Conservation (phyloP, 2,797 vertebrate species). For the Syngnathus acus region DNA sequence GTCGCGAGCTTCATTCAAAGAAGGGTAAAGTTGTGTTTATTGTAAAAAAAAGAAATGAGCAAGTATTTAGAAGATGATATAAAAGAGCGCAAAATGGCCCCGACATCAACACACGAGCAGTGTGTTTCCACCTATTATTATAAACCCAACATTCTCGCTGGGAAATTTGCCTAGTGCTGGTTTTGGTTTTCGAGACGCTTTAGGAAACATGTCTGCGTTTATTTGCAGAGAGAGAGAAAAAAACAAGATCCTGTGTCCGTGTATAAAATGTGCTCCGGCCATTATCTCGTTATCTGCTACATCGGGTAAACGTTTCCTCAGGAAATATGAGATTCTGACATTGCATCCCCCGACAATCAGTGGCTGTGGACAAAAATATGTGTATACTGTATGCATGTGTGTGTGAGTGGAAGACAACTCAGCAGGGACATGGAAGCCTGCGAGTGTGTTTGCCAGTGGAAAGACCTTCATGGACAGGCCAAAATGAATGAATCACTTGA, state of each 20-base stretch:
- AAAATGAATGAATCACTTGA: constrained; percentile 53
- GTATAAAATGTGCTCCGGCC: constrained; percentile 15
- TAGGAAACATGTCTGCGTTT: constrained; percentile 31
- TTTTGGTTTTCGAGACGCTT: constrained; percentile 9
- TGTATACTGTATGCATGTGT: neutral
- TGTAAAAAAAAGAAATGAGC: too few relatives aligned
- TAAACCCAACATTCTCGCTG: neutral
- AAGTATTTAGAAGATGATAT: neutral
- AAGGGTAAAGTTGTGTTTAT: too few relatives aligned
- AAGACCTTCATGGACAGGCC: constrained; percentile 34
- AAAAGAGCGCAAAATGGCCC: neutral
- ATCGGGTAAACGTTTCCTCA: constrained; percentile 33
- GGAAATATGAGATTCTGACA: constrained; percentile 21
- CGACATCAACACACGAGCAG: neutral
- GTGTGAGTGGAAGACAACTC: constrained; percentile 1
- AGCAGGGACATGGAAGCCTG: constrained; percentile 10
- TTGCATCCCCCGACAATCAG: constrained; percentile 10
- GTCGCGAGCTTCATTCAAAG: neutral
- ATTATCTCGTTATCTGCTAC: constrained; percentile 35
- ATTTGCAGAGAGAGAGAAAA: constrained; percentile 19
- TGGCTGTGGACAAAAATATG: constrained; percentile 3
- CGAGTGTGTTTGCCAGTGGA: constrained; percentile 26
- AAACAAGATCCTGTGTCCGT: constrained; percentile 13
- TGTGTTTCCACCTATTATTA: neutral
- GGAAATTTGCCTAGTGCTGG: neutral